phyloP scores from a whole-genome alignment of 2,113 vertebrate genomes.

The Mola mola region DNA sequence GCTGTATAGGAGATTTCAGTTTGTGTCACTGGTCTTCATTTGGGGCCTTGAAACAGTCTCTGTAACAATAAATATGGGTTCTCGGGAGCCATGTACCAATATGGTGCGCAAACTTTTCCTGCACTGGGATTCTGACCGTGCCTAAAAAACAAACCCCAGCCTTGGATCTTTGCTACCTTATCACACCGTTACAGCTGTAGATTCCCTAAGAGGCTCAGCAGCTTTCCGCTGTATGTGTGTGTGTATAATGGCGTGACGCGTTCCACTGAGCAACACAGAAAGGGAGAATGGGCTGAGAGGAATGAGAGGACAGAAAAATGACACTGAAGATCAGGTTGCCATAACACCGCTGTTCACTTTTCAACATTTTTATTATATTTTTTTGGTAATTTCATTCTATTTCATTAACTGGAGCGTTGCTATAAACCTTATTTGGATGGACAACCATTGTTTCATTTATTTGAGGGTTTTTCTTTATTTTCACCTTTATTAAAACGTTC shows the following conservation, averaged over 20 bases:
- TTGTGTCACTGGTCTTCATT: slow-evolving; percentile 53
- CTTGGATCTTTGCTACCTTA: slow-evolving; percentile 65
- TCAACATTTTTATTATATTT: not conserved
- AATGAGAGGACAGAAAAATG: not conserved
- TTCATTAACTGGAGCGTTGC: no score
- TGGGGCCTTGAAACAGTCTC: slow-evolving; percentile 46
- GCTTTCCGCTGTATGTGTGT: slow-evolving; percentile 7
- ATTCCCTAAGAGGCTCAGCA: slow-evolving; percentile 56
- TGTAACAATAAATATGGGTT: slow-evolving; percentile 48
- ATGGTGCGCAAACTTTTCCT: slow-evolving; percentile 32
- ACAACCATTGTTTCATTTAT: no score
- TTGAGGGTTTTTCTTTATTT: no score
- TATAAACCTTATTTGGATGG: no score
- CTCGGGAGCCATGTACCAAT: slow-evolving; percentile 37
- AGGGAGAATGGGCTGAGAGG: slow-evolving; percentile 5
- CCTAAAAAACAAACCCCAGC: slow-evolving; percentile 51
- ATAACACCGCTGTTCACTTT: not conserved
- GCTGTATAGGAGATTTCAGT: slow-evolving; percentile 30
- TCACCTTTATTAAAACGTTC: no score
- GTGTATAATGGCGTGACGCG: not conserved
- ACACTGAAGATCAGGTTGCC: not conserved
- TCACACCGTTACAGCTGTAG: slow-evolving; percentile 71
- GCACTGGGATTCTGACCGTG: slow-evolving; percentile 46
- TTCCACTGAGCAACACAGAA: slow-evolving; percentile 20
- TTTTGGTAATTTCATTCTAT: not conserved